These are phyloP conservation scores for Polypedilum vanderplanki DNA, from an alignment of 1,140 invertebrate species.

Conservation along the genomic window DNA sequence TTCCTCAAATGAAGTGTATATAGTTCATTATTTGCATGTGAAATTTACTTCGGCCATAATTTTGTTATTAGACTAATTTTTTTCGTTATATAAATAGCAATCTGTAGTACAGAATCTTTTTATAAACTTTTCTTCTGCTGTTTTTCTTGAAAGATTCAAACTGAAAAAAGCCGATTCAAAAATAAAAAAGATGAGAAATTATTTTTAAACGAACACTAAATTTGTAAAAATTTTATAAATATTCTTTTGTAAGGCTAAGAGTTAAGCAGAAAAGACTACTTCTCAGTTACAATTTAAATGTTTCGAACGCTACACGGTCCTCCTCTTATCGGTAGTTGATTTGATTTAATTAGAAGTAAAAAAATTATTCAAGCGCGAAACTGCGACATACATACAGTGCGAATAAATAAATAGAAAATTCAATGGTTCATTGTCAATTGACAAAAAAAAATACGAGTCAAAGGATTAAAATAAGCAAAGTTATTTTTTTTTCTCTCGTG, in stretches of 20 bases:
- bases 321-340: neutral
- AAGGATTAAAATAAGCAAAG: too few species aligned
- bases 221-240: conserved; percentile 27
- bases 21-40: too few species aligned
- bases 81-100: conserved; percentile 28
- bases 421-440: too few species aligned
- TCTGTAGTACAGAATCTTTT: conserved; percentile 20
- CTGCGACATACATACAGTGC: neutral
- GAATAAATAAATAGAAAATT: too few species aligned
- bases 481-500: too few species aligned
- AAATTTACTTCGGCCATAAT: too few species aligned
- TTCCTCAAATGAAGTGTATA: too few species aligned
- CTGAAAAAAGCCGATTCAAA: conserved; percentile 23
- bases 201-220: conserved; percentile 29
- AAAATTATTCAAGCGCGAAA: neutral
- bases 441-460: too few species aligned
- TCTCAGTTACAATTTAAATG: conserved; percentile 28
- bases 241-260: conserved; percentile 25
- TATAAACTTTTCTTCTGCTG: conserved; percentile 27
- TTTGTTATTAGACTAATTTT: conserved; percentile 25
- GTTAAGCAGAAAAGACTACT: conserved; percentile 26
- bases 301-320: neutral
- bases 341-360: neutral
- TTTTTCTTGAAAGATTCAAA: conserved; percentile 24
- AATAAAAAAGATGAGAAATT: conserved; percentile 28